Percentiles rank a stretch among this genome's conserved stretches.
Conservation (phyloP, 2,888 invertebrate genomes). For the Rhyacophila evoluta region DNA sequence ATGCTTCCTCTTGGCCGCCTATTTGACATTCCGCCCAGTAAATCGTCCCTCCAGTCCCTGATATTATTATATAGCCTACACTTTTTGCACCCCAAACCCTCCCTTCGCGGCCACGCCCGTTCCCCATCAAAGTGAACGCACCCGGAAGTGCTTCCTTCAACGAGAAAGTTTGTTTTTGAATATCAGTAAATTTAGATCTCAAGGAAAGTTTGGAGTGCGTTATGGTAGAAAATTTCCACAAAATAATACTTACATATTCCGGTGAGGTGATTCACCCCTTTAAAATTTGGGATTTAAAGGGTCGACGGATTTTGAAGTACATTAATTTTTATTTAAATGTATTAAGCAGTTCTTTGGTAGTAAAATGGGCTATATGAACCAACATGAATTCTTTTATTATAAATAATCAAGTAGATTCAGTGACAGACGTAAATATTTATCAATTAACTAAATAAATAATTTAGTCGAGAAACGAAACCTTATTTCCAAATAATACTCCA, state of each 20-base stretch:
- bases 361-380: too few relatives aligned
- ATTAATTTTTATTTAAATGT: neutral
- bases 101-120: neutral
- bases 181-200: conserved; percentile 51
- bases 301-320: neutral
- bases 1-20: conserved; percentile 18
- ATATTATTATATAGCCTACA: conserved; percentile 24
- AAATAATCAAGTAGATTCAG: too few relatives aligned
- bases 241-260: neutral
- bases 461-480: too few relatives aligned
- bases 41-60: conserved; percentile 27
- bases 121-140: conserved; percentile 16
- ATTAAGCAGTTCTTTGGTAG: too few relatives aligned
- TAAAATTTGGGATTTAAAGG: neutral
- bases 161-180: conserved; percentile 43
- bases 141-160: conserved; percentile 26
- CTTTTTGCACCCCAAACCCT: neutral
- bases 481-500: too few relatives aligned
- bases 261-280: neutral
- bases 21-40: conserved; percentile 37
- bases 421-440: too few relatives aligned
- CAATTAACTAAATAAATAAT: too few relatives aligned
- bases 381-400: too few relatives aligned
- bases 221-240: conserved; percentile 15
- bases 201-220: neutral